A percentile compares a stretch with the other conserved stretches of the same genome.
These are phyloP conservation scores for Leuciscus waleckii DNA, from an alignment of 2,797 vertebrate genomes.

Conservation along the genomic window DNA sequence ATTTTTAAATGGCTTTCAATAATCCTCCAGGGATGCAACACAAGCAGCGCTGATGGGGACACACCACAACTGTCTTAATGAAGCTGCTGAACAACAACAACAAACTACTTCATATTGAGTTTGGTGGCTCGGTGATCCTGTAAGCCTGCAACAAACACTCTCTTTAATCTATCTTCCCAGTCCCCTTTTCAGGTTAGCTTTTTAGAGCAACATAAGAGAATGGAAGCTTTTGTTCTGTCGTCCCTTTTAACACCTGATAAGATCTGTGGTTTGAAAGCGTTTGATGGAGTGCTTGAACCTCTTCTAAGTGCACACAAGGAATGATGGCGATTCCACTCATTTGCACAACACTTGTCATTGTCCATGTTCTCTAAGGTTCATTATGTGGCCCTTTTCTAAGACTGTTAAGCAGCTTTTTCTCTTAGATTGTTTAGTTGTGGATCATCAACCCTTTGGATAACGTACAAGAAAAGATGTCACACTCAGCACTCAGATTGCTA, in stretches of 20 bases:
- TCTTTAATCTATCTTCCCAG: constrained; percentile 38
- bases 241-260: constrained; percentile 64
- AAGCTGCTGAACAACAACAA: constrained; percentile 44
- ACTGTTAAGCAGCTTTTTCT: constrained; percentile 39
- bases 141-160: constrained; percentile 37
- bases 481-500: neutral
- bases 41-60: neutral
- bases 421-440: constrained; percentile 38
- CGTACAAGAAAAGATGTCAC: constrained; percentile 8
- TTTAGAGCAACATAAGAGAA: constrained; percentile 45
- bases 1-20: constrained; percentile 12
- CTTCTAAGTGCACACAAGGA: constrained; percentile 43
- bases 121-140: constrained; percentile 43
- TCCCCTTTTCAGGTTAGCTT: constrained; percentile 36
- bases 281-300: constrained; percentile 56
- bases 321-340: constrained; percentile 52
- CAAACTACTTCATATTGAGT: neutral
- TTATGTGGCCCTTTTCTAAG: constrained; percentile 38
- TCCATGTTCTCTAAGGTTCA: constrained; percentile 34
- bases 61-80: constrained; percentile 44
- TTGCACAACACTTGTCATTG: constrained; percentile 53
- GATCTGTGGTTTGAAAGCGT: constrained; percentile 57
- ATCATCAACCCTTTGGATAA: constrained; percentile 38
- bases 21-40: constrained; percentile 13
- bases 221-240: constrained; percentile 49